These are phyloP conservation scores for Sebastes schlegelii DNA, from an alignment of 2,113 vertebrate species.

Conservation along the genomic window DNA sequence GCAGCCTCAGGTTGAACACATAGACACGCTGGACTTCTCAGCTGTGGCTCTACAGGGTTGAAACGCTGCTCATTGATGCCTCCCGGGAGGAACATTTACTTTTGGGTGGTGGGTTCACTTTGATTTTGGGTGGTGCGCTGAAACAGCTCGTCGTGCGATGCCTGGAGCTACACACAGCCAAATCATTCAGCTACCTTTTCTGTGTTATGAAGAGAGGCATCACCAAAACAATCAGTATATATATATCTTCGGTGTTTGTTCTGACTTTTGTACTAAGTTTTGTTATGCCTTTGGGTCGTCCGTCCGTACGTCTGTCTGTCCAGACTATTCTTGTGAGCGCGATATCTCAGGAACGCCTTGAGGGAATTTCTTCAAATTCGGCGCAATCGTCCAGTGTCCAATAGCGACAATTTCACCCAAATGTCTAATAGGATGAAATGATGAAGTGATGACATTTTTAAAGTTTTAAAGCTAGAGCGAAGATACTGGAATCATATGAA, in stretches of 20 bases:
- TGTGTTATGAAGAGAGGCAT: background rate
- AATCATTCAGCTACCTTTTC: constrained; percentile 10
- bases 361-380: too few relatives aligned
- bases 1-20: constrained; percentile 43
- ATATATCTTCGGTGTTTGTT: background rate
- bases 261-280: background rate
- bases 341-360: too few relatives aligned
- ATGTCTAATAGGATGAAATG: too few relatives aligned
- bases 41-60: constrained; percentile 11
- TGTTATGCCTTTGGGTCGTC: too few relatives aligned
- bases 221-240: background rate
- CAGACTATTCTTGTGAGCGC: too few relatives aligned
- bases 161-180: constrained; percentile 34
- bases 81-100: constrained; percentile 36
- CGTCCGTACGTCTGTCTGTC: too few relatives aligned
- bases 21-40: constrained; percentile 6
- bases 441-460: too few relatives aligned
- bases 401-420: too few relatives aligned
- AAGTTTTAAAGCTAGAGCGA: too few relatives aligned
- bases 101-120: constrained; percentile 26
- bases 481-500: too few relatives aligned
- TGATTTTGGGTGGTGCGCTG: background rate
- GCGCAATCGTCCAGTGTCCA: too few relatives aligned
- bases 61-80: constrained; percentile 22
- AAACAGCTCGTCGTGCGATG: background rate